phyloP scores from a whole-genome alignment of 35 echinoderm and acorn worm genomes.

The Apostichopus japonicus region DNA sequence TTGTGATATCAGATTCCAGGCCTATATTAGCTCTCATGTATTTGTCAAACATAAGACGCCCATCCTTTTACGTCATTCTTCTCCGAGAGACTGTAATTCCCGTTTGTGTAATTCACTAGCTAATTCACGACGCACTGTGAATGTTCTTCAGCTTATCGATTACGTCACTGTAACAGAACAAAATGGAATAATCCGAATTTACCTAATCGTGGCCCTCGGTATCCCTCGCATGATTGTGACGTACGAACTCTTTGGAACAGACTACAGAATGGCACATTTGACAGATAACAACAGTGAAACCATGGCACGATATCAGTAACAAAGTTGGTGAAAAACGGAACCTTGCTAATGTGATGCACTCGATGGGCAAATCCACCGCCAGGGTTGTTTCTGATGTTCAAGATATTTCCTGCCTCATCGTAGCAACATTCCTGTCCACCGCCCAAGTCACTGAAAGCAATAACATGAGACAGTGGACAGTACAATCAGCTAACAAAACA shows the following conservation, averaged over 20 bases:
- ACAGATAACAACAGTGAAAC: conserved; percentile 17
- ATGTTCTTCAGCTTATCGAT: too few relatives aligned
- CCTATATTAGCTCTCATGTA: not conserved
- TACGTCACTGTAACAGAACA: too few relatives aligned
- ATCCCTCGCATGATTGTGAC: not conserved
- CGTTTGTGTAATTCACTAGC: too few relatives aligned
- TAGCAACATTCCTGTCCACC: conserved; percentile 55
- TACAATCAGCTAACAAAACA: too few relatives aligned
- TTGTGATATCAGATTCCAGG: not conserved
- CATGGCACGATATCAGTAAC: conserved; percentile 12
- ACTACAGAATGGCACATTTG: not conserved
- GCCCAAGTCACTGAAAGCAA: not conserved
- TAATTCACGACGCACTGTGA: too few relatives aligned
- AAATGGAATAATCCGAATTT: not conserved
- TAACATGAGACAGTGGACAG: too few relatives aligned
- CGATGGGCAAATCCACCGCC: conserved; percentile 13
- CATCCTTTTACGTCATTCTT: too few relatives aligned
- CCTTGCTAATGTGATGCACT: conserved; percentile 8
- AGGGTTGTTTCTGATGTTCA: not conserved
- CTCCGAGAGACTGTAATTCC: too few relatives aligned
- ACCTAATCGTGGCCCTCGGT: not conserved
- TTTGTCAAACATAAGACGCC: too few relatives aligned
- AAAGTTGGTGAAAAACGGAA: conserved; percentile 43
- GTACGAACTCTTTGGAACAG: not conserved
- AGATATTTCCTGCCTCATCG: not conserved